phyloP scores from a whole-genome alignment of 1,140 invertebrate species.

The Tribolium castaneum region DNA sequence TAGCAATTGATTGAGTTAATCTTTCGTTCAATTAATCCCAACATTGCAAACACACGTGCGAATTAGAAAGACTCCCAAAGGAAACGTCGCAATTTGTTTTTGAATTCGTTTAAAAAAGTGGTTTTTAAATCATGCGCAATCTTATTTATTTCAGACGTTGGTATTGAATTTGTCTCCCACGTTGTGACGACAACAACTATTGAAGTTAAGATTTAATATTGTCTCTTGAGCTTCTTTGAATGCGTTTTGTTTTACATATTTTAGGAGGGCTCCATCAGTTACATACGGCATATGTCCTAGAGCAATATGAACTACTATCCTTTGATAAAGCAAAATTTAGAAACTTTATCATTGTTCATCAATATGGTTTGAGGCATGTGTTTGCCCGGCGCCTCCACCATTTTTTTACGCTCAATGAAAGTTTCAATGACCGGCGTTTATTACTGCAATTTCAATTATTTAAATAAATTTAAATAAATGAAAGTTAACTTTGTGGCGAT shows the following conservation, averaged over 20 bases:
- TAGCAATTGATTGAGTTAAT: constrained; percentile 22
- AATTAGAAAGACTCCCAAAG: not conserved
- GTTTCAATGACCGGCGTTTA: no score
- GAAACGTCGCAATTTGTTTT: not conserved
- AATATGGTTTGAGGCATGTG: not conserved
- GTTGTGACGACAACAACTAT: not conserved
- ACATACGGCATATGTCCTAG: constrained; percentile 6
- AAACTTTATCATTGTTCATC: constrained; percentile 17
- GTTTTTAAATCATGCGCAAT: not conserved
- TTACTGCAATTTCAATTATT: no score
- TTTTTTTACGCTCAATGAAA: not conserved
- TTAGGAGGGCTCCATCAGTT: not conserved
- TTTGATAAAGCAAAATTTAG: constrained; percentile 8
- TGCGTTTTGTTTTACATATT: not conserved
- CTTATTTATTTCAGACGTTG: not conserved
- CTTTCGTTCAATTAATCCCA: constrained; percentile 28
- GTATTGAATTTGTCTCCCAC: not conserved
- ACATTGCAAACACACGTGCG: constrained; percentile 31
- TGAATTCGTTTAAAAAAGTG: not conserved
- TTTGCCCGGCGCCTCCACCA: constrained; percentile 21
- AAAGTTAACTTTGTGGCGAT: no score
- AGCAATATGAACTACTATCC: not conserved
- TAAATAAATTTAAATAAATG: no score
- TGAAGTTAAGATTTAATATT: constrained; percentile 1
- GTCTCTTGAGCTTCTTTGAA: not conserved